Conservation (phyloP, 2,797 vertebrate genomes). For the Mionectes olivaceus region DNA sequence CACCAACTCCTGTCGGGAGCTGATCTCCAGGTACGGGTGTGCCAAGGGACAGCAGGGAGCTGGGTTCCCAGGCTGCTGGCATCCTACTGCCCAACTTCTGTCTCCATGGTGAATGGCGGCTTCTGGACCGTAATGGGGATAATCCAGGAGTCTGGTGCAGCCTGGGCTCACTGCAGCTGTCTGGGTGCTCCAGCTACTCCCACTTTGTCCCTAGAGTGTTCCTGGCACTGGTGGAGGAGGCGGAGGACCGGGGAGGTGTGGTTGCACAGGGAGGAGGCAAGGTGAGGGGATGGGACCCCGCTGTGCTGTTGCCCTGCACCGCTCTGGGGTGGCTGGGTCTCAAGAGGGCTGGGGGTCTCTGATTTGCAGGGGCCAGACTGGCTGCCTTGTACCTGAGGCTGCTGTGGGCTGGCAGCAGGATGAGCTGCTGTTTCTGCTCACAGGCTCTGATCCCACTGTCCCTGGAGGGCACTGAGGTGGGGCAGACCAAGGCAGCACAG, state of each 20-base stretch:
- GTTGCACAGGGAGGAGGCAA: conserved; percentile 98
- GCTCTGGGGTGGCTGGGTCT: fast-evolving
- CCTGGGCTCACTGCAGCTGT: fast-evolving
- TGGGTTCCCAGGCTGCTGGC: fast-evolving
- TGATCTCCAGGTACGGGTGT: conserved; percentile 86
- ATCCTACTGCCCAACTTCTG: fast-evolving
- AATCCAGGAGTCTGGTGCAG: background rate
- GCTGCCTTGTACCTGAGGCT: fast-evolving
- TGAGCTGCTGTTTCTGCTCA: background rate
- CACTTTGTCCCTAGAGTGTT: conserved; percentile 84
- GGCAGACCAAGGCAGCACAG: conserved; percentile 95
- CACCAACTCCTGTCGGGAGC: conserved; percentile 90
- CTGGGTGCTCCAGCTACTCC: background rate
- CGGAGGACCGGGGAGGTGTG: conserved; percentile 92
- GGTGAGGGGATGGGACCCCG: conserved; percentile 69
- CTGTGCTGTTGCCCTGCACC: background rate
- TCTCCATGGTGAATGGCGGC: background rate
- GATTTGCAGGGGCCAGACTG: background rate
- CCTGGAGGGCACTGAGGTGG: conserved; percentile 90
- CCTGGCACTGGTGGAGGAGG: conserved; percentile 91
- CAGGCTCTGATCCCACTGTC: conserved; percentile 93
- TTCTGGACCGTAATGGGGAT: background rate
- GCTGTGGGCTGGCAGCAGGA: background rate
- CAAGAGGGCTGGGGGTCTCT: no score
- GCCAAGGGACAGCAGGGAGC: background rate